Conservation (phyloP, 2,888 invertebrate genomes). For the Schizotus pectinicornis region DNA sequence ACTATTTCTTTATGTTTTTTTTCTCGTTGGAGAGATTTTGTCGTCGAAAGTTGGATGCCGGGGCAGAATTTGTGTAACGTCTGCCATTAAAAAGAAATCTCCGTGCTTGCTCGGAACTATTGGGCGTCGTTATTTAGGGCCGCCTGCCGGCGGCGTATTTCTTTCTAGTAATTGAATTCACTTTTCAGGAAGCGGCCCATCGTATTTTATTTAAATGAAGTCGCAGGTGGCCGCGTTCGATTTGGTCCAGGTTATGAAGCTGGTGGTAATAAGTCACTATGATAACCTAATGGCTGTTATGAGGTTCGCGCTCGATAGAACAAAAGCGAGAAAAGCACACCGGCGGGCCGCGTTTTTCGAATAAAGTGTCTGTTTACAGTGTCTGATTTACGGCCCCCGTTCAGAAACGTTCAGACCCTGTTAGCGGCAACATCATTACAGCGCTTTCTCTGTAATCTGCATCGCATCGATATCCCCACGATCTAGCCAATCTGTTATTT, state of each 20-base stretch:
- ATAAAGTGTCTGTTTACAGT: conserved; percentile 47
- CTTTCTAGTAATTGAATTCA: conserved; percentile 49
- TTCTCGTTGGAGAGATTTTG: too few species aligned
- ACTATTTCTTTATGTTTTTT: too few species aligned
- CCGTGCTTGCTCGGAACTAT: neutral
- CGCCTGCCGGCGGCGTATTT: conserved; percentile 21
- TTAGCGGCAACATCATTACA: conserved; percentile 24
- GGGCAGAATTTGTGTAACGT: conserved; percentile 11
- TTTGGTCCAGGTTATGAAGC: conserved; percentile 45
- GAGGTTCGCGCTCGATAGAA: conserved; percentile 49
- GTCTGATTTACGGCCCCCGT: conserved; percentile 40
- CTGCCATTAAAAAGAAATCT: conserved; percentile 20
- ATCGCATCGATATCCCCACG: conserved; percentile 17
- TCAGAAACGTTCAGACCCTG: conserved; percentile 22
- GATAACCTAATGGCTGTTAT: conserved; percentile 52
- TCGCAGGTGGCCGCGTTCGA: conserved; percentile 52
- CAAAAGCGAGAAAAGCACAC: conserved; percentile 41
- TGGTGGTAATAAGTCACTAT: conserved; percentile 49
- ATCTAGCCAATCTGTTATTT: too few species aligned
- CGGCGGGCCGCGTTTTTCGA: conserved; percentile 38
- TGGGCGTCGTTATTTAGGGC: conserved; percentile 20
- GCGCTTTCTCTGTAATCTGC: conserved; percentile 18
- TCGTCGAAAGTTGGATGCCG: too few species aligned
- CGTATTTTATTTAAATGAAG: conserved; percentile 56
- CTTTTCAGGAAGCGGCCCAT: conserved; percentile 45